phyloP scores from a whole-genome alignment of 2,113 vertebrate species.

The Varanus salvator region DNA sequence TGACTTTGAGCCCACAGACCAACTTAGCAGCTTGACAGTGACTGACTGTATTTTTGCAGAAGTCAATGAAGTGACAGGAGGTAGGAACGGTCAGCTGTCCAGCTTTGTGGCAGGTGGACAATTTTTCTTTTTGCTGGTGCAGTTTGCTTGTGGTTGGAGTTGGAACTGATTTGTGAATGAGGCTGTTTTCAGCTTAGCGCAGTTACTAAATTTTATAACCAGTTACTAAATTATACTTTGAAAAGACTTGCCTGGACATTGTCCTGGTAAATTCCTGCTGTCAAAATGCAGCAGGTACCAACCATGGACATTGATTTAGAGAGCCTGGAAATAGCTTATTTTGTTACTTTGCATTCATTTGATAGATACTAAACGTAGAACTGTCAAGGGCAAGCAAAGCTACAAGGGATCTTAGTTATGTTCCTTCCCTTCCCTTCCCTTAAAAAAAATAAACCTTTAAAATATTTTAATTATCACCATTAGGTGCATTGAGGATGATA shows the following conservation, averaged over 20 bases:
- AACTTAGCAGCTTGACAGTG: slow-evolving; percentile 73
- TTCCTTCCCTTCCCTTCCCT: no score
- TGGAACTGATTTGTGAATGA: neutral
- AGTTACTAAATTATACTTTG: no score
- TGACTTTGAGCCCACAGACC: slow-evolving; percentile 85
- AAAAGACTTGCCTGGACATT: no score
- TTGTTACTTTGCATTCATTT: no score
- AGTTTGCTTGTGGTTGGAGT: rapidly evolving
- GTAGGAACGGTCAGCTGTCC: slow-evolving; percentile 61
- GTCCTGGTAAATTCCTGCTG: no score
- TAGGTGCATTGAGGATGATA: neutral
- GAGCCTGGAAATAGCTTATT: no score
- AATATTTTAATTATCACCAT: neutral
- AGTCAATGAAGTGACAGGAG: slow-evolving; percentile 60
- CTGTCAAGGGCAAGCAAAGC: no score
- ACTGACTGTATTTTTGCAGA: slow-evolving; percentile 74
- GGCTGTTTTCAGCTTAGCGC: neutral
- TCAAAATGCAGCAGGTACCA: no score
- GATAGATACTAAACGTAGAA: no score
- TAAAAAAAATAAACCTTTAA: no score
- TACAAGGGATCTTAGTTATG: neutral
- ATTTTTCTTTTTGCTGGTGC: neutral
- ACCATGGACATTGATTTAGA: no score
- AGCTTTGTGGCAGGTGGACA: neutral
- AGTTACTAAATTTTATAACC: neutral